Evolutionary conservation across 2,888 invertebrate species (phyloP).

Genomic region (Toxonevra muliebris): DNA sequence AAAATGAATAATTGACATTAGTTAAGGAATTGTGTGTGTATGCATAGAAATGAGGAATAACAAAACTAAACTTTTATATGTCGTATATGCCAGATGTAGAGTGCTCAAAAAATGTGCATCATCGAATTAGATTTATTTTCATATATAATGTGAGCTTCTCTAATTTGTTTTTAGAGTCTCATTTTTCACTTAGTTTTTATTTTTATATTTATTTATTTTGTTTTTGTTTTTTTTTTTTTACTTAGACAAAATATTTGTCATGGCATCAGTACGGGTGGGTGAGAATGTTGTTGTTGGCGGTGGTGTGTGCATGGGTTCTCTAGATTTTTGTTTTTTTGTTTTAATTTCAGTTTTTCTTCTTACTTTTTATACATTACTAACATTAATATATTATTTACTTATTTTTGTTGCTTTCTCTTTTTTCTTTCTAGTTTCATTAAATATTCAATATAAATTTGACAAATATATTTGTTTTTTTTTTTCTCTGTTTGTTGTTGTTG

Average conservation of each 20-base stretch:
- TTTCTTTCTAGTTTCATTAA: not conserved
- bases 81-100: no score
- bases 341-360: slow-evolving; percentile 18
- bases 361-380: not conserved
- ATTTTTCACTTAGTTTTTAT: not conserved
- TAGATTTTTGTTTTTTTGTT: slow-evolving; percentile 30
- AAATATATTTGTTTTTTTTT: slow-evolving; percentile 39
- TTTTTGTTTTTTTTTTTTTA: not conserved
- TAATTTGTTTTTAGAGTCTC: not conserved
- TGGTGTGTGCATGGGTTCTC: slow-evolving; percentile 24
- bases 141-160: not conserved
- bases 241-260: slow-evolving; percentile 17
- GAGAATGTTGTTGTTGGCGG: not conserved
- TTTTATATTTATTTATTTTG: slow-evolving; percentile 2
- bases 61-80: no score
- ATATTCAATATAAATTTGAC: slow-evolving; percentile 42
- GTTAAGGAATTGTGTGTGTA: slow-evolving; percentile 1
- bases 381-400: not conserved
- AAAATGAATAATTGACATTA: slow-evolving; percentile 14
- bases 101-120: no score
- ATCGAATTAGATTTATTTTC: no score
- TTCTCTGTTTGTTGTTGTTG: not conserved
- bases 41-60: not conserved
- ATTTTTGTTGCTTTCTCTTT: not conserved
- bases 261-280: slow-evolving; percentile 54